A percentile compares a stretch with the other conserved stretches of the same genome.
phyloP scores from a whole-genome alignment of 1,140 invertebrate genomes.

The Procambarus virginalis region DNA sequence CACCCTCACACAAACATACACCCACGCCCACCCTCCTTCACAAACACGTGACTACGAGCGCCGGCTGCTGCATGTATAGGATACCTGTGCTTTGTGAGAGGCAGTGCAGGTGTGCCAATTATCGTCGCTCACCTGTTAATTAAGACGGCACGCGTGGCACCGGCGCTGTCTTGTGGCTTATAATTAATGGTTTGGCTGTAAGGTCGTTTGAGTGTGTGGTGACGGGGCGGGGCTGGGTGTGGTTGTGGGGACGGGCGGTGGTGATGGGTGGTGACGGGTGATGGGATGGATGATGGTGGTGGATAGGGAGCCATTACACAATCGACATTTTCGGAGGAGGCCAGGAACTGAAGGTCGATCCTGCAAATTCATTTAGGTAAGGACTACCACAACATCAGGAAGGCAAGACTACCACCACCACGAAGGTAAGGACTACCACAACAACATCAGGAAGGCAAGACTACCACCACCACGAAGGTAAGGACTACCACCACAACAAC shows the following conservation, averaged over 20 bases:
- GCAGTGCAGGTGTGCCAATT: neutral
- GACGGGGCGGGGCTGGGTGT: neutral
- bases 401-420: too few species aligned
- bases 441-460: too few species aligned
- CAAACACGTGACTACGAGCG: neutral
- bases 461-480: too few species aligned
- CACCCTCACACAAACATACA: too few species aligned
- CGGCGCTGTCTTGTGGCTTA: neutral
- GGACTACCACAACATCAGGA: too few species aligned
- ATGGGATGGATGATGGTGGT: neutral
- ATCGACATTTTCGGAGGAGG: neutral
- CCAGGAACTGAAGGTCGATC: too few species aligned
- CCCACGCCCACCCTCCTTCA: too few species aligned
- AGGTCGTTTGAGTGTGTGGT: neutral
- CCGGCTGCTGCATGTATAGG: neutral
- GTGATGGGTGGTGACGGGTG: too few species aligned
- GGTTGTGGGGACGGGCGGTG: too few species aligned
- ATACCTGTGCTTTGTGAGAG: neutral
- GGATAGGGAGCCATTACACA: neutral
- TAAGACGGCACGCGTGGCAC: neutral
- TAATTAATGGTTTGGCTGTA: neutral
- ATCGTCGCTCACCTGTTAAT: constrained; percentile 1
- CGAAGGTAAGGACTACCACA: too few species aligned
- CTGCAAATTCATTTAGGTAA: too few species aligned
- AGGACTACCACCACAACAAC: too few species aligned